These are phyloP conservation scores for Marronus borbonicus DNA, from an alignment of 2,888 invertebrate species.

Conservation along the genomic window DNA sequence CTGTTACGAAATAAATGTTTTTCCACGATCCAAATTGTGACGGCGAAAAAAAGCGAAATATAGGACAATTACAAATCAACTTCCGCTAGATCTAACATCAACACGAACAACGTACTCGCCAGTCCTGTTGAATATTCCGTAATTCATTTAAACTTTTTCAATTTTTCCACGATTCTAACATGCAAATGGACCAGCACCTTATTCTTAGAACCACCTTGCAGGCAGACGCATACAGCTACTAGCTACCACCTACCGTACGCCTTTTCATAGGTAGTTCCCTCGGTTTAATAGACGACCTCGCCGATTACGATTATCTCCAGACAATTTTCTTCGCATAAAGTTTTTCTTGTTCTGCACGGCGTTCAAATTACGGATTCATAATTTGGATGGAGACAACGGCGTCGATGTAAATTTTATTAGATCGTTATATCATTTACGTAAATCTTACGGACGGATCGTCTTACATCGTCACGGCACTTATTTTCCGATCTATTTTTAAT, in stretches of 20 bases:
- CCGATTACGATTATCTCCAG: background rate
- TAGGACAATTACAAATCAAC: too few species aligned
- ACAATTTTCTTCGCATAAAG: background rate
- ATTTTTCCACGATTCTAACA: background rate
- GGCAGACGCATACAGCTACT: background rate
- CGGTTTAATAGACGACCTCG: too few species aligned
- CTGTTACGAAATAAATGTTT: too few species aligned
- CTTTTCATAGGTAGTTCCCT: too few species aligned
- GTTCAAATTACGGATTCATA: constrained; percentile 17
- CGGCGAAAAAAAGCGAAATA: too few species aligned
- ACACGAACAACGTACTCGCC: too few species aligned
- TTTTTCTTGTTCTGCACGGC: background rate
- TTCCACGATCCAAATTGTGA: too few species aligned
- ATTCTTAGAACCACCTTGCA: background rate
- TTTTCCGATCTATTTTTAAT: background rate
- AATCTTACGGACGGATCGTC: background rate
- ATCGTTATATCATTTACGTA: background rate
- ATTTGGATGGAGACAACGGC: background rate
- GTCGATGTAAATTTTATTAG: constrained; percentile 29
- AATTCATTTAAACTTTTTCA: background rate
- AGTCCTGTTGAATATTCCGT: background rate
- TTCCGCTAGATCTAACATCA: too few species aligned
- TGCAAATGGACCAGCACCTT: background rate
- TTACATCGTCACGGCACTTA: background rate
- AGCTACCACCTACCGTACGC: background rate